Base-by-base conservation (phyloP, 1,140 invertebrate genomes). In the Platorchestia sp. region DNA sequence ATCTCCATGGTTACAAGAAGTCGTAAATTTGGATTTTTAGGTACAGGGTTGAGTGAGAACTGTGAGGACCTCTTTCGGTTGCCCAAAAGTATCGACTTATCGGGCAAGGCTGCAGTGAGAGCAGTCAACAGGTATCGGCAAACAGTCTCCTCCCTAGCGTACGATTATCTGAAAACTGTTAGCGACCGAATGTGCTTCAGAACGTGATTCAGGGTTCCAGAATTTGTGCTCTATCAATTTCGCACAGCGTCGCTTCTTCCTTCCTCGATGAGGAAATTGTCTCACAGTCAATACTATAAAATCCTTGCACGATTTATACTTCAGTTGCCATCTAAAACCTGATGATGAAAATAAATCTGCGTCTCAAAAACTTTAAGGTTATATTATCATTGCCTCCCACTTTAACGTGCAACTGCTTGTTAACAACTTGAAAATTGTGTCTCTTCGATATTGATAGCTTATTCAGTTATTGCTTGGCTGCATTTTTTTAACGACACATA, bases 121-220 rank as follows among this genome's bases (percentile, higher is more conserved):
- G 59, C 59, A 75, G 59, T 75, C 59, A 75, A 75, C 59, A 75
- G 59, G 59, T 75, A 75, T 75, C 59, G 59, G 59, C 59, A 75
- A 75, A 75, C 59, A 75, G 59, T 75, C 59, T 75, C 27, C 59
- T 75, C 27, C 10, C 27, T 27, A 75, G 59, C 59, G 10, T 75
- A 75, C 59, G 10, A 36, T 75, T 75, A 75, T 75, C 59, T 27
- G 59, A 36, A 75, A 75, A 75, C 59, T 75, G 59, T 75, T 75
- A 10, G 27, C 14, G 59, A 75, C 59, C 14, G 59, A 75, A 75
- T 75, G 59, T 75, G 59, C 59, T 36, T 27, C 59, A 75, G 27
- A 10, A 19, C 27, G 59, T 75, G 10, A 75, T 75, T 51, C 59
- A 10, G 59, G 36, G 59, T 75, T 75, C 10, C 59, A 75, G 59